A percentile compares a stretch with the other conserved stretches of the same genome.
phyloP scores from a whole-genome alignment of 2,113 vertebrate genomes.

The Anoura caudifer region DNA sequence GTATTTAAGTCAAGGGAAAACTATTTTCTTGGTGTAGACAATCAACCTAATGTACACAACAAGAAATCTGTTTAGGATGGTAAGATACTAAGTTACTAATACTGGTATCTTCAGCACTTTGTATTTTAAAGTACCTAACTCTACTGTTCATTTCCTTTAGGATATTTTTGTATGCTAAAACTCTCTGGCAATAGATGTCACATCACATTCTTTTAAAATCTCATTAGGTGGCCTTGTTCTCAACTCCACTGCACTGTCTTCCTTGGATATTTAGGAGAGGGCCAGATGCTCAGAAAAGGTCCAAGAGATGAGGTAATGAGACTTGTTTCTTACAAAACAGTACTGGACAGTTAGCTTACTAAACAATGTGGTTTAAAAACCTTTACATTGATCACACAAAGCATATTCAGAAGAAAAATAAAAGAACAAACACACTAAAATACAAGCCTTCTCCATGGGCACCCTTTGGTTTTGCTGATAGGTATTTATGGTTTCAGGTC shows the following conservation, averaged over 20 bases:
- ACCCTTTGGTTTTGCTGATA: neutral
- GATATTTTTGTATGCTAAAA: constrained; percentile 42
- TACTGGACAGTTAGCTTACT: neutral
- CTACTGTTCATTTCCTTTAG: constrained; percentile 54
- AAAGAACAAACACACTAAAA: neutral
- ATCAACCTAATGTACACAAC: neutral
- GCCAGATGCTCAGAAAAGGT: constrained; percentile 50
- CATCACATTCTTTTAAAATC: constrained; percentile 51
- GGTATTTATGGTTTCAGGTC: neutral
- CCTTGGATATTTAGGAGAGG: constrained; percentile 6
- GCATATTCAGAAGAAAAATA: neutral
- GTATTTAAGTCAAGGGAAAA: constrained; percentile 10
- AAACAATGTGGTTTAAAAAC: neutral
- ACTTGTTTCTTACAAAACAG: constrained; percentile 43
- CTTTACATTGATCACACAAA: neutral
- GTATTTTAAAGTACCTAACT: constrained; percentile 45
- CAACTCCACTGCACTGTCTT: constrained; percentile 31
- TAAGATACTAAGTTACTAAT: constrained; percentile 38
- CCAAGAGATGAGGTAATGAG: constrained; percentile 49
- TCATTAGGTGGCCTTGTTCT: constrained; percentile 64
- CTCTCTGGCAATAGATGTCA: constrained; percentile 70
- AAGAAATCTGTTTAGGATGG: constrained; percentile 21
- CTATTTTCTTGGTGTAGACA: neutral
- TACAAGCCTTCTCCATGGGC: neutral
- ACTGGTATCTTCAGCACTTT: constrained; percentile 52